These are phyloP conservation scores for Noctua fimbriata DNA, from an alignment of 2,888 invertebrate species.

Conservation along the genomic window DNA sequence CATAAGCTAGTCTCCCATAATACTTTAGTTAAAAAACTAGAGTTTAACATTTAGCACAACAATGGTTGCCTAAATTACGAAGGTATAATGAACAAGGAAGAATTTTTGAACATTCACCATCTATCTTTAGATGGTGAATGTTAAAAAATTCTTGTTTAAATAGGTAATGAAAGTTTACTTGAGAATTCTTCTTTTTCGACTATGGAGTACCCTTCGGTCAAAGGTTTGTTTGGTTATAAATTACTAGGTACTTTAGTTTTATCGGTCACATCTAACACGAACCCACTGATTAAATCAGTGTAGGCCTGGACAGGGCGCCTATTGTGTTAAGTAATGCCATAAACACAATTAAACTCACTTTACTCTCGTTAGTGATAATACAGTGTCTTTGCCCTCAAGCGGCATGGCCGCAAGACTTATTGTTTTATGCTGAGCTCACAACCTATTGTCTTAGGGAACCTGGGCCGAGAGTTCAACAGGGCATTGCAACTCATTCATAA, in stretches of 20 bases:
- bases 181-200: neutral
- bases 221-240: constrained; percentile 4
- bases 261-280: constrained; percentile 56
- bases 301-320: constrained; percentile 72
- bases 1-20: too few species aligned
- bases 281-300: constrained; percentile 65
- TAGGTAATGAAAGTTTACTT: neutral
- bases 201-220: neutral
- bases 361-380: constrained; percentile 88
- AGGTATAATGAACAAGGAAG: too few species aligned
- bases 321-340: constrained; percentile 85
- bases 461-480: constrained; percentile 54
- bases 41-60: too few species aligned
- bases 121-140: too few species aligned
- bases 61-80: too few species aligned
- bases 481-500: constrained; percentile 62
- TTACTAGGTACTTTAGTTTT: constrained; percentile 19
- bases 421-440: constrained; percentile 68
- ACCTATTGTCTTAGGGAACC: constrained; percentile 63
- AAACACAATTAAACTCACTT: constrained; percentile 89
- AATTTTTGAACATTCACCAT: too few species aligned
- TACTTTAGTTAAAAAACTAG: too few species aligned
- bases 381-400: constrained; percentile 85
- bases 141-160: too few species aligned
- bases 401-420: constrained; percentile 69